phyloP scores from a whole-genome alignment of 2,888 invertebrate species.

The Balanococcus diminutus region DNA sequence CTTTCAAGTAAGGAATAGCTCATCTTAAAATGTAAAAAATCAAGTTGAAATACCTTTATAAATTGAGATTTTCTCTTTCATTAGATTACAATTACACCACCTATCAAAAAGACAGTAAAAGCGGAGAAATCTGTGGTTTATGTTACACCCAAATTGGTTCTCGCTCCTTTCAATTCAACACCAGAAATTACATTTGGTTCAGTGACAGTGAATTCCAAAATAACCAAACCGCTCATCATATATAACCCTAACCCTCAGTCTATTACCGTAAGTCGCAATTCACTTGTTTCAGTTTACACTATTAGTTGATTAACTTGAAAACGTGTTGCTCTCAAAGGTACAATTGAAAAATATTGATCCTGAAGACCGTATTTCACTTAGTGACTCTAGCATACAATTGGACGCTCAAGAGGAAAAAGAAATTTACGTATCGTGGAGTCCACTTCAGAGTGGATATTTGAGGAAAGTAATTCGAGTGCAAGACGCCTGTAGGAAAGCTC shows the following conservation, averaged over 20 bases:
- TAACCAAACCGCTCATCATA: conserved; percentile 20
- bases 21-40: not conserved
- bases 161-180: conserved; percentile 29
- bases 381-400: not conserved
- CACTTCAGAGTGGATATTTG: conserved; percentile 32
- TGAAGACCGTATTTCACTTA: conserved; percentile 46
- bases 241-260: conserved; percentile 19
- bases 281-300: too few relatives aligned
- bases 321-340: not conserved
- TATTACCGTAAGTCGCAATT: not conserved
- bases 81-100: conserved; percentile 6
- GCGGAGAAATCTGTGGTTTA: not conserved
- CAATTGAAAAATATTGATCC: conserved; percentile 33
- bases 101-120: not conserved
- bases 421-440: conserved; percentile 45
- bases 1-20: not conserved
- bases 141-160: conserved; percentile 17
- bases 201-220: conserved; percentile 21
- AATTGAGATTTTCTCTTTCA: not conserved
- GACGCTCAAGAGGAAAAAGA: conserved; percentile 33
- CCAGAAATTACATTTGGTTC: conserved; percentile 48
- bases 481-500: conserved; percentile 17
- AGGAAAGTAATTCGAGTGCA: conserved; percentile 47
- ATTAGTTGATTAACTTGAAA: not conserved
- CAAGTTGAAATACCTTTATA: not conserved